Conservation (phyloP, 2,888 invertebrate genomes). For the Ashinkailepas kermadecensis region DNA sequence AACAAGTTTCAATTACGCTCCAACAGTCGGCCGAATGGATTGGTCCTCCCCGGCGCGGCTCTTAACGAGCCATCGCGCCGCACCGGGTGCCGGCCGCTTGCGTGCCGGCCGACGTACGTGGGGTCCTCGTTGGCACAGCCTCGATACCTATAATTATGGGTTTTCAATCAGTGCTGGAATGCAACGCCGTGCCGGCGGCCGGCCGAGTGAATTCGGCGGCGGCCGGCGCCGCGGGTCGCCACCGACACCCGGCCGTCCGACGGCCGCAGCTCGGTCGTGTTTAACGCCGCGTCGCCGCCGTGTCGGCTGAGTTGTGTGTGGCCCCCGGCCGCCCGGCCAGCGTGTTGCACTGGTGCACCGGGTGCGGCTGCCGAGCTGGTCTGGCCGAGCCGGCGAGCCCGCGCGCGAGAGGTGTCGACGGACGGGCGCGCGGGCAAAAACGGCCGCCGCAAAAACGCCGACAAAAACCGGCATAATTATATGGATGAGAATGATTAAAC, state of each 20-base stretch:
- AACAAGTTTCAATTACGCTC: slow-evolving; percentile 17
- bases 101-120: not conserved
- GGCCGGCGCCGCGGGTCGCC: not conserved
- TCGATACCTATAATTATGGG: slow-evolving; percentile 22
- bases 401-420: not conserved
- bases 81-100: not conserved
- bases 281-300: not conserved
- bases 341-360: not conserved
- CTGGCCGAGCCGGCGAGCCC: not conserved
- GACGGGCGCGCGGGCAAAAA: not conserved
- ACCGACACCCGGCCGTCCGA: not conserved
- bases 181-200: slow-evolving; percentile 9
- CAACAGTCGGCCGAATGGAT: not conserved
- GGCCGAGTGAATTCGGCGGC: not conserved
- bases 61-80: slow-evolving; percentile 3
- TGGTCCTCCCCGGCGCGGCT: slow-evolving; percentile 5
- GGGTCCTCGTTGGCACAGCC: slow-evolving; percentile 4
- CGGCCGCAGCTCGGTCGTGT: not conserved
- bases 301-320: not conserved
- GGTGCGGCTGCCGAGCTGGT: not conserved
- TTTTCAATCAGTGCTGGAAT: slow-evolving; percentile 22
- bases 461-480: slow-evolving; percentile 18
- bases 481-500: slow-evolving; percentile 20
- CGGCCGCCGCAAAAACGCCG: not conserved
- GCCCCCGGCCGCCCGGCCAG: not conserved